A percentile compares a stretch with the other conserved stretches of the same genome.
phyloP scores from a whole-genome alignment of 2,113 vertebrate genomes.

The Phainopepla nitens region DNA sequence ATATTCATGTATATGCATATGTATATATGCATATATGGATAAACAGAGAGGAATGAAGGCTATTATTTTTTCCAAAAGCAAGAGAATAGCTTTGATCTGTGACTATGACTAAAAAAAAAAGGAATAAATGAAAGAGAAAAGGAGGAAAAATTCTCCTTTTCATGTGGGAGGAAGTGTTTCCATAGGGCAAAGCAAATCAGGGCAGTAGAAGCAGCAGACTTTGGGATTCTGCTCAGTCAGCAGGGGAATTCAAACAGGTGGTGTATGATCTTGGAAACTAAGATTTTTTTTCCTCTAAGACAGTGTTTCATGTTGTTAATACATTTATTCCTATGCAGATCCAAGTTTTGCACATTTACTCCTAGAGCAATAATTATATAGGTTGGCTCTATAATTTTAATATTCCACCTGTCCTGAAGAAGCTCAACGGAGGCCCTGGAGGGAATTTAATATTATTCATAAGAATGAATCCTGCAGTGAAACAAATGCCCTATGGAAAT shows the following conservation, averaged over 20 bases:
- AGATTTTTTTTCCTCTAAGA: neutral
- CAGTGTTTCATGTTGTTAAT: neutral
- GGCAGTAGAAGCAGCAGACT: neutral
- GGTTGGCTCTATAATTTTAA: neutral
- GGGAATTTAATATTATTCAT: neutral
- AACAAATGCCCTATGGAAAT: neutral
- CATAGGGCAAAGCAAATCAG: neutral
- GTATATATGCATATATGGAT: neutral
- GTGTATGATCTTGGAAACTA: neutral
- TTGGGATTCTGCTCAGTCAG: neutral
- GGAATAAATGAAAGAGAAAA: neutral
- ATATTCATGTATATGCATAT: neutral
- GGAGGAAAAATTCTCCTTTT: neutral
- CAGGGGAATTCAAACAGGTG: neutral
- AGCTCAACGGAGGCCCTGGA: neutral
- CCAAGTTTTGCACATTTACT: neutral
- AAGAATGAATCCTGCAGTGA: neutral
- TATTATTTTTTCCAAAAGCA: neutral
- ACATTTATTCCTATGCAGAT: neutral
- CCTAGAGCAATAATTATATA: neutral
- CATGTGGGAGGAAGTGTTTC: neutral
- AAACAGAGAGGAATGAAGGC: neutral
- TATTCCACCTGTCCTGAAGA: neutral
- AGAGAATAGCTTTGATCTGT: neutral
- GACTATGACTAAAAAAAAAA: neutral